These are phyloP conservation scores for Rhabdophis nuchalis DNA, from an alignment of 2,797 vertebrate genomes.

Conservation along the genomic window DNA sequence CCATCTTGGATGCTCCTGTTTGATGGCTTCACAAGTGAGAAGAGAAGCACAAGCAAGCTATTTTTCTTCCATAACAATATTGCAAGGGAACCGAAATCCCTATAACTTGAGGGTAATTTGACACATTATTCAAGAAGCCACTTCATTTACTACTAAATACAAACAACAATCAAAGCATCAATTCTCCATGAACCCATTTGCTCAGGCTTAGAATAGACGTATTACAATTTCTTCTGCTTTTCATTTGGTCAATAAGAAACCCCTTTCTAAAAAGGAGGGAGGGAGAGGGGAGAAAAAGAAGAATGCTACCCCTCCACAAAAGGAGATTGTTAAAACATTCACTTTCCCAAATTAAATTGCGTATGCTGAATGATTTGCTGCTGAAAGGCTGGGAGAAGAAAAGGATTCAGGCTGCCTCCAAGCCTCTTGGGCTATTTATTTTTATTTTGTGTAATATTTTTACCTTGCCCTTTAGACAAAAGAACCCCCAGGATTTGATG, in stretches of 20 bases:
- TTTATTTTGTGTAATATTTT: background rate
- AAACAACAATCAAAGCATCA: background rate
- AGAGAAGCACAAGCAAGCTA: background rate
- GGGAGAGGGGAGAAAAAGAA: background rate
- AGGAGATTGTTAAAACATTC: background rate
- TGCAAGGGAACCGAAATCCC: background rate
- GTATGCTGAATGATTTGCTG: background rate
- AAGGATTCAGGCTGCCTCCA: background rate
- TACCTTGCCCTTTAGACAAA: background rate
- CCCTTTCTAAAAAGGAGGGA: background rate
- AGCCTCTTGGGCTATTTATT: background rate
- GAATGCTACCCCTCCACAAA: background rate
- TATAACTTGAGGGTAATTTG: background rate
- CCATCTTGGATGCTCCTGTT: background rate
- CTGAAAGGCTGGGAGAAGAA: background rate
- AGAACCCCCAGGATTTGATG: background rate
- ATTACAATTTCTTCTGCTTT: background rate
- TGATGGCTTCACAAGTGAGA: background rate
- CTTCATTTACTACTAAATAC: background rate
- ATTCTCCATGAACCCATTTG: background rate
- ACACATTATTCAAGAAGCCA: background rate
- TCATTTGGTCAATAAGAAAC: background rate
- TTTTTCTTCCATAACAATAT: background rate
- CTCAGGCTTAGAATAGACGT: background rate
- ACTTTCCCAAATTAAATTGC: background rate